phyloP scores from a whole-genome alignment of 2,888 invertebrate genomes.

The Crioceris asparagi region DNA sequence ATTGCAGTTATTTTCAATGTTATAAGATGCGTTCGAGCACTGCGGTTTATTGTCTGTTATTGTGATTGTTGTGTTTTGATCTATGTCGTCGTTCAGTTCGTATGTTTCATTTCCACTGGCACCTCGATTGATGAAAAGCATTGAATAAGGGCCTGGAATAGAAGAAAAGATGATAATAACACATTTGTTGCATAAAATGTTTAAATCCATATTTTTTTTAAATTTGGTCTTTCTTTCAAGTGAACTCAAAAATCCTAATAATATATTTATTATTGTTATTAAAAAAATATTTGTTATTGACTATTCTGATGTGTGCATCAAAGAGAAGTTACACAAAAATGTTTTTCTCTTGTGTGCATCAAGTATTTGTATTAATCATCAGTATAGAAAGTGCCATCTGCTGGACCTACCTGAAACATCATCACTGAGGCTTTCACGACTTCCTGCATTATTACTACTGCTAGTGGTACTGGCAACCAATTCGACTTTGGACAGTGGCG shows the following conservation, averaged over 20 bases:
- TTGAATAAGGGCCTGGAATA: conserved; percentile 12
- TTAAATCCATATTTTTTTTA: too few species aligned
- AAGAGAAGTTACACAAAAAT: too few species aligned
- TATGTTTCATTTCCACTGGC: neutral
- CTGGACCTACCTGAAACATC: neutral
- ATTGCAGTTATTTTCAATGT: too few species aligned
- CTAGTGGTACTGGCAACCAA: conserved; percentile 30
- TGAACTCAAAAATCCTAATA: too few species aligned
- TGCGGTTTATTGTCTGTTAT: too few species aligned
- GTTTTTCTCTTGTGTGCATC: too few species aligned
- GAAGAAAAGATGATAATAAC: neutral
- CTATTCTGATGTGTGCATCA: too few species aligned
- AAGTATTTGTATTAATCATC: too few species aligned
- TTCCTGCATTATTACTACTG: conserved; percentile 29
- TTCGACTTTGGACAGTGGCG: conserved; percentile 45
- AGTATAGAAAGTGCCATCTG: too few species aligned
- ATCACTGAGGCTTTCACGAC: neutral
- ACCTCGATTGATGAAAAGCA: conserved; percentile 37
- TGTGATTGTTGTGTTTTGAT: too few species aligned
- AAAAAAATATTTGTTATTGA: neutral
- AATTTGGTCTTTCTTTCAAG: too few species aligned
- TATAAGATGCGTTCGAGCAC: too few species aligned
- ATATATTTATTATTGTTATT: neutral
- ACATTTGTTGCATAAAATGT: neutral
- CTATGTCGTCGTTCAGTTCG: conserved; percentile 5